Evolutionary conservation across 2,888 invertebrate species (phyloP).

Genomic region (Cordilura impudica): DNA sequence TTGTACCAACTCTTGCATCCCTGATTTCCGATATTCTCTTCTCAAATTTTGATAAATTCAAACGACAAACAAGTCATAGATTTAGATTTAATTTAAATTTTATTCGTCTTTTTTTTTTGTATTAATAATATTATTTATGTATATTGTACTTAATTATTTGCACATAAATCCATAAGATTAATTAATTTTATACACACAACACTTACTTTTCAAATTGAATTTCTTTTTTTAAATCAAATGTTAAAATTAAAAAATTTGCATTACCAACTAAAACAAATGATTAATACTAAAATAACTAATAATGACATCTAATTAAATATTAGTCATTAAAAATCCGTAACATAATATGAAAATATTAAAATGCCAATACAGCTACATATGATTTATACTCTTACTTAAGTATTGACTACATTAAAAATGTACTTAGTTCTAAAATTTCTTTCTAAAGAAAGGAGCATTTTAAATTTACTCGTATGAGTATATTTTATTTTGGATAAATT

Average conservation of each 20-base stretch:
- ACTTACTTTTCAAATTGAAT: constrained; percentile 7
- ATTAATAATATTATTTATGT: constrained; percentile 26
- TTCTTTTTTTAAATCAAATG: not conserved
- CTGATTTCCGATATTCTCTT: too few relatives aligned
- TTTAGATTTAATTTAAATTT: constrained; percentile 4
- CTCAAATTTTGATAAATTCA: too few relatives aligned
- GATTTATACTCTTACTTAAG: not conserved
- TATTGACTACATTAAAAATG: constrained; percentile 8
- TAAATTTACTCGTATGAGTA: too few relatives aligned
- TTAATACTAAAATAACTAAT: not conserved
- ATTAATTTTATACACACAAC: constrained; percentile 38
- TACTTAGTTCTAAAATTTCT: not conserved
- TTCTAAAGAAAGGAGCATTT: too few relatives aligned
- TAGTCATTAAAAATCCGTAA: not conserved
- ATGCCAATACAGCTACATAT: not conserved
- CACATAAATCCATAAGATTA: constrained; percentile 51
- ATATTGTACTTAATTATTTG: constrained; percentile 60
- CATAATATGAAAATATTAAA: too few relatives aligned
- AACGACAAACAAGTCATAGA: too few relatives aligned
- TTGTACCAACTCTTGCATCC: too few relatives aligned
- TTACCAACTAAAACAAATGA: constrained; percentile 17
- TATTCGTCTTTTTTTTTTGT: not conserved
- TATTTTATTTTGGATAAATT: not conserved
- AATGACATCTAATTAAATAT: not conserved
- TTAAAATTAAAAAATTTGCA: constrained; percentile 8